Evolutionary conservation across 2,113 vertebrate genomes (phyloP), one percentile per base, ranked within the genome.

Genomic region (Pyxicephalus adspersus): DNA sequence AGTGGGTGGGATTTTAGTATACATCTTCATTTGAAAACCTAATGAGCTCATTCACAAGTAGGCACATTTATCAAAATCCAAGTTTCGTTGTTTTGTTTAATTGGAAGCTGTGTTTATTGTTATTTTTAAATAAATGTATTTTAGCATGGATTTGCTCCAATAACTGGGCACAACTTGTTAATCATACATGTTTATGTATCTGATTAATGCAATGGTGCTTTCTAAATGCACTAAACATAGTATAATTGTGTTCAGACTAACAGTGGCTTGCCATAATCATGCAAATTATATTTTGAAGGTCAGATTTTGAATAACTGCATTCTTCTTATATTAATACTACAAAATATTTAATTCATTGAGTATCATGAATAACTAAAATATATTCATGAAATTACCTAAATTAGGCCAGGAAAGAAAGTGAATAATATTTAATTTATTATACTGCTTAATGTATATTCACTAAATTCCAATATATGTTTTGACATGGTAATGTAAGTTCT

Each of bases 241-340:
- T 51, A 70, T 26, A 38, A 68, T 20, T 26, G 16, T 45, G 67
- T 70, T 45, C 34, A 17, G 18, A 45, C 72, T 61, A 61, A 3
- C 57, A 61, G 26, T 25, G 45, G 28, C 31, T 29, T 45, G 55
- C 15, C 15, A 28, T 60, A 60, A 75, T 45, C 31, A 61, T 25
- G 72, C 70, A 57, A 73, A 73, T 73, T 19, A 73, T 73, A 73
- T 73, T 58, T 73, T 73, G 26, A 73, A 73, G 52, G 70, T 73
- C 70, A 73, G 5, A 3, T n/a, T 57, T n/a, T 34, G 19, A 73
- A 58, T 58, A 72, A 72, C 28, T 72, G 52, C 13, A 51, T n/a
- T 23, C 51, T 70, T 70, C 23, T 55, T 23, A 16, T 89, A 90
- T 90, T 17, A 57, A 34, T 74, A 61, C 26, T 19, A 50, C 26